These are phyloP conservation scores for Tetragonisca angustula DNA, from an alignment of 2,888 invertebrate genomes.

Conservation along the genomic window DNA sequence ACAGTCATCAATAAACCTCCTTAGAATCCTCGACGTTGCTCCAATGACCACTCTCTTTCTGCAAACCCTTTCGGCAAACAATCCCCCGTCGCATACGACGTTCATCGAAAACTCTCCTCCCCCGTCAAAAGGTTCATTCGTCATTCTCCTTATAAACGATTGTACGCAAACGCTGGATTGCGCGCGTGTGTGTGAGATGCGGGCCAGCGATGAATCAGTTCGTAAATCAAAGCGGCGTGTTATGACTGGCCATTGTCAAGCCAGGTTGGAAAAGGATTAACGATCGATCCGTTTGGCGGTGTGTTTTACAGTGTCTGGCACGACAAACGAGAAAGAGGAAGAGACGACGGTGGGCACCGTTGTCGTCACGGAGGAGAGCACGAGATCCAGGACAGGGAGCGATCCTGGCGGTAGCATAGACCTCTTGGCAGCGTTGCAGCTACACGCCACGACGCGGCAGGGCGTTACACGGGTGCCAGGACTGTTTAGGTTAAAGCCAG, in stretches of 20 bases:
- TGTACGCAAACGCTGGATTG: not conserved
- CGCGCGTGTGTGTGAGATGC: too few relatives aligned
- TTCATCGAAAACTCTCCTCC: not conserved
- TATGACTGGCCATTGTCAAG: not conserved
- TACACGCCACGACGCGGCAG: constrained; percentile 90
- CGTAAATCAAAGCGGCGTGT: constrained; percentile 1
- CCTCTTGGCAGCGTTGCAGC: constrained; percentile 91
- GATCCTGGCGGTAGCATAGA: constrained; percentile 87
- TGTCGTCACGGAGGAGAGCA: constrained; percentile 80
- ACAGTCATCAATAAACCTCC: too few relatives aligned
- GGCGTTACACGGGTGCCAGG: constrained; percentile 89
- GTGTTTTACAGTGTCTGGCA: constrained; percentile 78
- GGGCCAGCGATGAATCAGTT: constrained; percentile 1
- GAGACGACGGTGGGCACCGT: constrained; percentile 73
- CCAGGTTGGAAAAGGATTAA: constrained; percentile 18
- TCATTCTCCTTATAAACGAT: not conserved
- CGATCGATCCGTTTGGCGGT: constrained; percentile 24
- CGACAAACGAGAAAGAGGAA: constrained; percentile 79
- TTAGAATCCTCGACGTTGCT: too few relatives aligned
- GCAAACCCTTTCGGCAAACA: constrained; percentile 1
- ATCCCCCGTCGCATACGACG: not conserved
- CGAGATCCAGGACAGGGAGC: constrained; percentile 76
- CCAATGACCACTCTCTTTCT: not conserved
- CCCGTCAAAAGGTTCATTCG: not conserved
- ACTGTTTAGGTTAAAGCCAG: constrained; percentile 89